phyloP scores from a whole-genome alignment of 1,140 invertebrate genomes.

The Notospermus geniculatus region DNA sequence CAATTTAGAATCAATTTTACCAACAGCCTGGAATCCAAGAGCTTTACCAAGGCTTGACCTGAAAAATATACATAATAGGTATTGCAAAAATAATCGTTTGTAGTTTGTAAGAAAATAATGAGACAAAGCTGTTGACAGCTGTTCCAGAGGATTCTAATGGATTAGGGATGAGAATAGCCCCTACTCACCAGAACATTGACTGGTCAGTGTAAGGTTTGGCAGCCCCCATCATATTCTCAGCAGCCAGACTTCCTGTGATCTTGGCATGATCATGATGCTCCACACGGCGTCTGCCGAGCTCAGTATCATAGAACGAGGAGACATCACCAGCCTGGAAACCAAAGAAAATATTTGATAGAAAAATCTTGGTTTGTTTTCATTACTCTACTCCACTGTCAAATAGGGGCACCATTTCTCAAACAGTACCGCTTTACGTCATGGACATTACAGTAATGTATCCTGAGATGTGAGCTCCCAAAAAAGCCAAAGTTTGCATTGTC shows the following conservation, averaged over 20 bases:
- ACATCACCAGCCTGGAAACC: constrained; percentile 77
- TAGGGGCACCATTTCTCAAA: too few relatives aligned
- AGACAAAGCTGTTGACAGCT: too few relatives aligned
- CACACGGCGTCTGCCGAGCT: constrained; percentile 73
- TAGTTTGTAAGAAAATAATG: too few relatives aligned
- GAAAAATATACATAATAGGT: constrained; percentile 57
- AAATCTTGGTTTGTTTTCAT: too few relatives aligned
- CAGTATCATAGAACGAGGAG: constrained; percentile 86
- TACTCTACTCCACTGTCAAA: too few relatives aligned
- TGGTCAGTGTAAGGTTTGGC: constrained; percentile 81
- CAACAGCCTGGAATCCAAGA: constrained; percentile 89
- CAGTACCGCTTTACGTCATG: too few relatives aligned
- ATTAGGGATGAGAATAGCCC: too few relatives aligned
- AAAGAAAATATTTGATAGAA: constrained; percentile 3
- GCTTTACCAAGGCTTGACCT: constrained; percentile 94
- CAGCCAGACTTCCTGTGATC: constrained; percentile 84
- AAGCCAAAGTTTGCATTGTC: too few relatives aligned
- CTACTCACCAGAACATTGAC: constrained; percentile 71
- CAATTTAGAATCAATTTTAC: constrained; percentile 80
- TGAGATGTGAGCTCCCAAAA: too few relatives aligned
- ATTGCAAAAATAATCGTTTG: too few relatives aligned
- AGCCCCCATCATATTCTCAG: constrained; percentile 92
- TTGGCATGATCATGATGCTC: constrained; percentile 98
- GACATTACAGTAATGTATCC: too few relatives aligned
- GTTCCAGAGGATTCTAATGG: too few relatives aligned